phyloP scores from a whole-genome alignment of 2,797 vertebrate species.

The Falco naumanni region DNA sequence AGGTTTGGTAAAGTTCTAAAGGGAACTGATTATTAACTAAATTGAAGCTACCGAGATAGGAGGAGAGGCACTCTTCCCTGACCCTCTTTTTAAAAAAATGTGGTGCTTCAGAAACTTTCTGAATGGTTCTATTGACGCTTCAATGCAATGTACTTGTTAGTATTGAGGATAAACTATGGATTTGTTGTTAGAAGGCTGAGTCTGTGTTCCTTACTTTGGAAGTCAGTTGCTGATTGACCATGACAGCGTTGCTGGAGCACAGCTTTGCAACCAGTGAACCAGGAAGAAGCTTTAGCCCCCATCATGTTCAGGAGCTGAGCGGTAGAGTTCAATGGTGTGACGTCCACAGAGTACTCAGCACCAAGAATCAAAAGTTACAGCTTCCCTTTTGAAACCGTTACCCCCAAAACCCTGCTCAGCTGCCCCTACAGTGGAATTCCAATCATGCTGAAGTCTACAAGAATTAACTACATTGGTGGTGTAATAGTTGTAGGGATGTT shows the following conservation, averaged over 20 bases:
- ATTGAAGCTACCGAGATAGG: not conserved
- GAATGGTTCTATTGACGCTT: not conserved
- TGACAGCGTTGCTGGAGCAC: not conserved
- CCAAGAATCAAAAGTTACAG: not conserved
- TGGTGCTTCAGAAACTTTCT: not conserved
- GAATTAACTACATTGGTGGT: accelerated
- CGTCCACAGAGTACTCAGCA: not conserved
- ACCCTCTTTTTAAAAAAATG: not conserved
- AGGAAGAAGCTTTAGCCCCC: not conserved
- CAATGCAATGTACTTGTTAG: not conserved
- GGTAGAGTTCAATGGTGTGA: not conserved
- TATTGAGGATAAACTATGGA: not conserved
- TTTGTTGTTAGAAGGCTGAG: not conserved
- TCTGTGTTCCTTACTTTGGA: not conserved
- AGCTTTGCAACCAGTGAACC: not conserved
- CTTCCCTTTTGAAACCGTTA: not conserved
- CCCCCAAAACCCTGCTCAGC: not conserved
- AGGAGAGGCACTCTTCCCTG: not conserved
- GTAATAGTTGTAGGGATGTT: not conserved
- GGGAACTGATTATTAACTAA: not conserved
- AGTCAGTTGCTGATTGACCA: not conserved
- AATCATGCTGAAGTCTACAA: accelerated
- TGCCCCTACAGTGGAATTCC: not conserved
- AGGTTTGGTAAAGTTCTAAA: not conserved
- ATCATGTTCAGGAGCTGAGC: not conserved